Evolutionary conservation across 2,113 vertebrate species (phyloP), one percentile per base, ranked within the genome.

Genomic region (Platichthys stellatus): DNA sequence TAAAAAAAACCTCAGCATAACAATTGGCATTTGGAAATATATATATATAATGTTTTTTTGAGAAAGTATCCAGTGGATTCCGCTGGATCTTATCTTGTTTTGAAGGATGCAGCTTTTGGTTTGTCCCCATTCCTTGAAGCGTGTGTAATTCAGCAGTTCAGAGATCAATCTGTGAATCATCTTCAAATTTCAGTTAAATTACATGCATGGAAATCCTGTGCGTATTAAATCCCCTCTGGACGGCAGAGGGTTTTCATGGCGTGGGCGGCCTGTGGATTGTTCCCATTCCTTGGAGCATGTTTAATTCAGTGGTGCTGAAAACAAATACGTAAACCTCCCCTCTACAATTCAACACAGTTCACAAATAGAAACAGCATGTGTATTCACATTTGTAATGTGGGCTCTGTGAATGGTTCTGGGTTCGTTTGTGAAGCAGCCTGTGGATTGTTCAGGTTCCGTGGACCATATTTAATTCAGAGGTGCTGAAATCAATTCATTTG

Each of bases 391-490:
- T 56, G 20, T 63, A 21, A 69, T 24, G 2, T 61, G 47, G 62
- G 56, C 43, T 31, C 53, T n/a, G 3, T 67, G 68, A 76, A 83
- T 53, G 66, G 64, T 23, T 63, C 15, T 5, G 51, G 43, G 58
- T 24, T 74, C 17, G 43, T 59, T 21, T 51, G 9, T 14, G 63
- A 68, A 66, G 81, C 74, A 66, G 81, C 56, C 58, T 5, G 64
- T 78, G 61, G 71, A 79, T 86, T 72, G 68, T 86, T 78, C 21
- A 3, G 56, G 81, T 54, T 76, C 61, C 35, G 21, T 83, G 62
- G 79, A 78, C 62, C 80, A 85, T 70, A 83, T 87, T 83, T 83
- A 85, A 90, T 90, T 87, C 63, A 83, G 71, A 88, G 87, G 74
- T 83, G 75, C 61, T 75, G 78, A 79, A 83, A 86, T 88, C 64